Evolutionary conservation across 2,888 invertebrate species (phyloP).

Genomic region (Drosophila affinis): DNA sequence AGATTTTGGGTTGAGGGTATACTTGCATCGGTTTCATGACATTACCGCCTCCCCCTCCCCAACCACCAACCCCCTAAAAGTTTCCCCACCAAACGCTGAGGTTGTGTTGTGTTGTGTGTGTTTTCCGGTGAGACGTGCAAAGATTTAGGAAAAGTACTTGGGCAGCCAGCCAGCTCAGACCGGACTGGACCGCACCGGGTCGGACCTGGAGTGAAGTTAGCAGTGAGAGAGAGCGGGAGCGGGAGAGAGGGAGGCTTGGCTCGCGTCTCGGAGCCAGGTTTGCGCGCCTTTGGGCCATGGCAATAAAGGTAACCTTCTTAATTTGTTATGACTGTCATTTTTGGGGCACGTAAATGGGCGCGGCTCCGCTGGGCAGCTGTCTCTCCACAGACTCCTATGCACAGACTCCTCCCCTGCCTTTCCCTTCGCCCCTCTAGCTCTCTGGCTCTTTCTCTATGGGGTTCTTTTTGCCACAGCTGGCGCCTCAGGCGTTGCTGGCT

Average conservation of each 20-base stretch:
- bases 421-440: background rate
- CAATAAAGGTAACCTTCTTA: slow-evolving; percentile 70
- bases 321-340: slow-evolving; percentile 77
- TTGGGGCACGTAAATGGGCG: slow-evolving; percentile 61
- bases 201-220: slow-evolving; percentile 3
- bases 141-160: slow-evolving; percentile 55
- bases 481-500: slow-evolving; percentile 65
- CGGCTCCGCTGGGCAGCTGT: slow-evolving; percentile 44
- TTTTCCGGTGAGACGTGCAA: slow-evolving; percentile 41
- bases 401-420: background rate
- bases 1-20: too few species aligned
- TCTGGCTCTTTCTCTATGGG: background rate
- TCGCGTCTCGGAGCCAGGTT: slow-evolving; percentile 25
- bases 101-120: background rate
- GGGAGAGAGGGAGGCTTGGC: slow-evolving; percentile 5
- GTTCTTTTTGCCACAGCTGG: slow-evolving; percentile 7
- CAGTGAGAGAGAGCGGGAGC: background rate
- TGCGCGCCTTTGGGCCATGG: slow-evolving; percentile 33
- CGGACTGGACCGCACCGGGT: slow-evolving; percentile 1
- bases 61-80: background rate
- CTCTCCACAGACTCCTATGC: background rate
- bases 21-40: background rate
- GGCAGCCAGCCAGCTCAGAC: slow-evolving; percentile 40
- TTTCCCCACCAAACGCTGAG: background rate
- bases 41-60: background rate